Base-by-base conservation (phyloP, 92 coral and sea anemone species). In the Pocillopora grandis region DNA sequence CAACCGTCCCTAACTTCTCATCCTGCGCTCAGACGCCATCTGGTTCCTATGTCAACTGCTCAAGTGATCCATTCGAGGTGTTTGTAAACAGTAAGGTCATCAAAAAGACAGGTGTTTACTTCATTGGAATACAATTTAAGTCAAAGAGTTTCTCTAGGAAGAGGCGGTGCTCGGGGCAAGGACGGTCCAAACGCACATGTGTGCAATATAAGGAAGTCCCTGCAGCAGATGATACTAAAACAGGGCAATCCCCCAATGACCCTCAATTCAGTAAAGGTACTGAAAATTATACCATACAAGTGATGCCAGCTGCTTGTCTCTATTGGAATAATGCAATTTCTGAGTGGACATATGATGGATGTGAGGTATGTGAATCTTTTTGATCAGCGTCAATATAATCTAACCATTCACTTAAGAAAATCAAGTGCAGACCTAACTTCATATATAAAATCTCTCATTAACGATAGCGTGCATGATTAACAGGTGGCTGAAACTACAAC, bases 401-500 rank as follows among this genome's bases (percentile, higher is more conserved):
- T 42, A 42, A 42, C 52, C 52, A 7, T 42, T 42, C 52, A 42
- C 52, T 42, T 42, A 0, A 42, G 52, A 3, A 42, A 42, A 42
- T 42, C 52, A 42, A 42, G 52, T 3, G 52, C 7, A 42, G 11
- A 19, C 6, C 33, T 66, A 4, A 5, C 42, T 52, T 36, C 19
- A 16, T 33, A 16, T 13, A 21, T 9, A 9, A 31, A 73, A 3
- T 65, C 14, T 11, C 65, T 35, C 11, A 37, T 9, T 9, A 2
- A 48, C 19, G 78, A 11, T 21, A 5, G 48, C 33, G 35, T 71
- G 15, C 31, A 58, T 67, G 36, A 68, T 79, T 57, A 69, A 58
- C 79, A 92, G 96, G 91, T 92, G 19, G 89, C 86, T 71, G 76
- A 82, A 6, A 58, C 57, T 7, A 85, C 92, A 60, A 73, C 83